These are phyloP conservation scores for Poeciliopsis gracilis DNA, from an alignment of 2,797 vertebrate genomes.

Conservation along the genomic window DNA sequence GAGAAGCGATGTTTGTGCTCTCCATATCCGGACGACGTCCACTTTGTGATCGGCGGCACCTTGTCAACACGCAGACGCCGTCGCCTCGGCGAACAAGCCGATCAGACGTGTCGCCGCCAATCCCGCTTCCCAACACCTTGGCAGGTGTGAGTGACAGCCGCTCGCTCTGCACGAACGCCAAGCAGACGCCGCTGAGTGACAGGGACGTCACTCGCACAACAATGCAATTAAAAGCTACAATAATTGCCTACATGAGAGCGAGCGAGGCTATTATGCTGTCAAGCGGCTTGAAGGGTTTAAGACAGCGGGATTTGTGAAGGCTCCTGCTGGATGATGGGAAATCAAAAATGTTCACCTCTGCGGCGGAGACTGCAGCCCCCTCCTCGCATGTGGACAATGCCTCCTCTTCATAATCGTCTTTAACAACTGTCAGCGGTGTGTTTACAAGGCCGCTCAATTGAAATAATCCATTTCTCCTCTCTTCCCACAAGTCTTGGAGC, in stretches of 20 bases:
- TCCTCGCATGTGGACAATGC: constrained; percentile 47
- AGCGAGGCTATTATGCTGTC: constrained; percentile 66
- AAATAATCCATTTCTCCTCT: constrained; percentile 47
- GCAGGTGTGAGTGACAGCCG: constrained; percentile 62
- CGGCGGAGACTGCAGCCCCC: constrained; percentile 15
- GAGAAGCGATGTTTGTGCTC: constrained; percentile 16
- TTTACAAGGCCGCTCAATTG: constrained; percentile 69
- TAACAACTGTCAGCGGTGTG: constrained; percentile 67
- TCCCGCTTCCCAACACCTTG: constrained; percentile 35
- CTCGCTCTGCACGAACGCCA: constrained; percentile 19
- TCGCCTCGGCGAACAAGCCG: constrained; percentile 38
- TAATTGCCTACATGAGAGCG: constrained; percentile 56
- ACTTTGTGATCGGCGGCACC: constrained; percentile 40
- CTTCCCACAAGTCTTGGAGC: constrained; percentile 8
- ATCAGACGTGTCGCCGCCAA: constrained; percentile 56
- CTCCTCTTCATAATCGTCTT: constrained; percentile 57
- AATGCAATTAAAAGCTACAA: constrained; percentile 71
- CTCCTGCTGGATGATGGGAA: constrained; percentile 43
- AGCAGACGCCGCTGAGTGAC: constrained; percentile 53
- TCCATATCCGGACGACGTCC: constrained; percentile 18
- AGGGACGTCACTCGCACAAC: constrained; percentile 54
- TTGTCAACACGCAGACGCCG: constrained; percentile 46
- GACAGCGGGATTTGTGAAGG: constrained; percentile 46
- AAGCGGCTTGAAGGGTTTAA: constrained; percentile 58
- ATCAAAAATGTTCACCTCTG: constrained; percentile 37